These are phyloP conservation scores for Condylostylus longicornis DNA, from an alignment of 1,140 invertebrate genomes.

Conservation along the genomic window DNA sequence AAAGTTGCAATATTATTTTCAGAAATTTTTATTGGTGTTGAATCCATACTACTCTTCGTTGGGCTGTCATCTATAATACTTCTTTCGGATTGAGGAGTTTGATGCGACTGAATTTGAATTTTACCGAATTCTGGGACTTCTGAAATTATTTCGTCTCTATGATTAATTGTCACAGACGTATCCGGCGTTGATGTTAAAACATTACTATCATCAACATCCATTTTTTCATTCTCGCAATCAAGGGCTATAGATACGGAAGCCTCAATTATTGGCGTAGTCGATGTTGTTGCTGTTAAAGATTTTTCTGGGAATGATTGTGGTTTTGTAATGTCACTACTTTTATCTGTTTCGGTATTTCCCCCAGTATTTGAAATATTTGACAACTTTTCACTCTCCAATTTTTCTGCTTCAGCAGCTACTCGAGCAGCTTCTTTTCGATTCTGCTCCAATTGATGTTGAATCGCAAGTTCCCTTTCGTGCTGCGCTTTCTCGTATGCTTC, in stretches of 20 bases:
- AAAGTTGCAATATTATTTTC: constrained; percentile 13
- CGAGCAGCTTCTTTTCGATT: constrained; percentile 12
- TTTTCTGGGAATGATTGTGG: neutral
- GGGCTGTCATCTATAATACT: neutral
- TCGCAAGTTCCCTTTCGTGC: constrained; percentile 31
- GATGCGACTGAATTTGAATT: too few relatives aligned
- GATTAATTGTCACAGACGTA: too few relatives aligned
- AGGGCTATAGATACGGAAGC: neutral
- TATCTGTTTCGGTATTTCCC: constrained; percentile 1
- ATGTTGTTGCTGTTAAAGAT: neutral
- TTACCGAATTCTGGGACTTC: too few relatives aligned
- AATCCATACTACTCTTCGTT: neutral
- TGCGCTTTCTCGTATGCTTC: constrained; percentile 51
- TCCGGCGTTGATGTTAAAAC: neutral
- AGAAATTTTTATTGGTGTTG: constrained; percentile 3
- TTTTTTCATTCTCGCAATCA: constrained; percentile 4
- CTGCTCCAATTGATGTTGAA: constrained; percentile 14
- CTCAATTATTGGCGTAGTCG: neutral
- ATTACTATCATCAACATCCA: constrained; percentile 7
- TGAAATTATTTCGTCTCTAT: constrained; percentile 5
- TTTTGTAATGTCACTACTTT: neutral
- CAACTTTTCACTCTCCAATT: constrained; percentile 9
- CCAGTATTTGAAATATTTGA: neutral
- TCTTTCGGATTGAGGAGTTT: too few relatives aligned
- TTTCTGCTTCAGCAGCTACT: constrained; percentile 21